Evolutionary conservation across 2,888 invertebrate genomes (phyloP).

Genomic region (Cotesia congregata): DNA sequence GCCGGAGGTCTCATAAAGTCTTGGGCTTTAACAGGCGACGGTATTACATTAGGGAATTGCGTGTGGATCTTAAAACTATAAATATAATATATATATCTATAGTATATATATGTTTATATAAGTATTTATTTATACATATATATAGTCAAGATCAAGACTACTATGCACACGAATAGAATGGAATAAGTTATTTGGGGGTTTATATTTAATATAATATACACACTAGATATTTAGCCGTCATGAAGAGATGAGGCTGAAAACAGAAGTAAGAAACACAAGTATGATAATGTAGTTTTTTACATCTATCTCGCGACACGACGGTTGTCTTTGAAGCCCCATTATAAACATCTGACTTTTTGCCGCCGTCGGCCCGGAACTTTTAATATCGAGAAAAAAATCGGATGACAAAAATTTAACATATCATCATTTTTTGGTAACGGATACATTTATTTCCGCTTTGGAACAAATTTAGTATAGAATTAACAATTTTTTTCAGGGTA

Average conservation of each 20-base stretch:
- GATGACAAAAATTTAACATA: not conserved
- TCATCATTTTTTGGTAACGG: not conserved
- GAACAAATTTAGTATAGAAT: not conserved
- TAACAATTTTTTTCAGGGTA: too few relatives aligned
- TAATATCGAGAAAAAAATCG: not conserved
- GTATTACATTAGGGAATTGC: slow-evolving; percentile 48
- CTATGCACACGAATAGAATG: not conserved
- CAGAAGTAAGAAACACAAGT: not conserved
- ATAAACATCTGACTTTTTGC: not conserved
- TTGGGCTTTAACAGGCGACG: slow-evolving; percentile 44
- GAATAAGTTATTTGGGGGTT: not conserved
- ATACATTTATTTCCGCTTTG: not conserved
- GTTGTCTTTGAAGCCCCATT: not conserved
- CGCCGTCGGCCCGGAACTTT: not conserved
- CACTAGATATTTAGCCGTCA: not conserved
- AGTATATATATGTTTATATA: slow-evolving; percentile 24
- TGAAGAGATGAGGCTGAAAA: not conserved
- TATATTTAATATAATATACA: not conserved
- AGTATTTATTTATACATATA: too few relatives aligned
- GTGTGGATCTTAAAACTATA: slow-evolving; percentile 33
- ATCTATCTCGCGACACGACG: slow-evolving; percentile 32
- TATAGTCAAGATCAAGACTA: not conserved
- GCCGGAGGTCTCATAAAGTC: slow-evolving; percentile 48
- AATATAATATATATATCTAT: slow-evolving; percentile 11
- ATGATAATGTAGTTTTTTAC: slow-evolving; percentile 25